A percentile compares a stretch with the other conserved stretches of the same genome.
Conservation (phyloP, 2,888 invertebrate genomes). For the Dichetophora obliterata region DNA sequence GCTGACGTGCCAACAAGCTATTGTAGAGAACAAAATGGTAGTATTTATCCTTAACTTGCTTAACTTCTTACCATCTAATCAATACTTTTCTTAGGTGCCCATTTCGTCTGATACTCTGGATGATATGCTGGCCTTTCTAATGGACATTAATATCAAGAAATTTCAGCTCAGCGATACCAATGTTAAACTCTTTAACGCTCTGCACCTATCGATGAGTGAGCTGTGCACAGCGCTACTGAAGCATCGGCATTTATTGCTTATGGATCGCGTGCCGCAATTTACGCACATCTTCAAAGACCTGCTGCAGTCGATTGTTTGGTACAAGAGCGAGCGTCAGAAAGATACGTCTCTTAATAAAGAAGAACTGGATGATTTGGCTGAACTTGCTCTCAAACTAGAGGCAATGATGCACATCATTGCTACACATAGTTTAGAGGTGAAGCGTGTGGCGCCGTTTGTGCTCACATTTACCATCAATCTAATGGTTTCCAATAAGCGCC, state of each 20-base stretch:
- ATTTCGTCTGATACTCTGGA: constrained; percentile 63
- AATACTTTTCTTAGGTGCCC: constrained; percentile 51
- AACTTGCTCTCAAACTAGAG: constrained; percentile 63
- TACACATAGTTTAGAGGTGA: constrained; percentile 59
- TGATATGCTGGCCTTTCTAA: constrained; percentile 60
- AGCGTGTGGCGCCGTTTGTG: constrained; percentile 67
- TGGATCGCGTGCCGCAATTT: constrained; percentile 66
- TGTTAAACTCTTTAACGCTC: constrained; percentile 52
- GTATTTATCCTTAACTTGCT: neutral
- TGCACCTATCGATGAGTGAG: constrained; percentile 58
- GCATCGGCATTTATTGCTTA: constrained; percentile 57
- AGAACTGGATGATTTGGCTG: constrained; percentile 63
- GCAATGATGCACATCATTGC: constrained; percentile 61
- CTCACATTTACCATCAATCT: constrained; percentile 63
- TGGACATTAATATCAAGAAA: constrained; percentile 64
- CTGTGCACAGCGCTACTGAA: constrained; percentile 59
- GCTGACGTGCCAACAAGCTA: constrained; percentile 58
- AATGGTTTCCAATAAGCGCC: constrained; percentile 65
- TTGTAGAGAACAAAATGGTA: constrained; percentile 62
- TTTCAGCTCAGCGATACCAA: constrained; percentile 56
- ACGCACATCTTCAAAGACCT: constrained; percentile 64
- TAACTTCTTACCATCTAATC: neutral
- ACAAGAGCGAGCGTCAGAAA: constrained; percentile 63
- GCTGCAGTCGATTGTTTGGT: constrained; percentile 65
- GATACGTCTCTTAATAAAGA: constrained; percentile 55